phyloP scores from a whole-genome alignment of 2,888 invertebrate species.

The Amphiduros pacificus region DNA sequence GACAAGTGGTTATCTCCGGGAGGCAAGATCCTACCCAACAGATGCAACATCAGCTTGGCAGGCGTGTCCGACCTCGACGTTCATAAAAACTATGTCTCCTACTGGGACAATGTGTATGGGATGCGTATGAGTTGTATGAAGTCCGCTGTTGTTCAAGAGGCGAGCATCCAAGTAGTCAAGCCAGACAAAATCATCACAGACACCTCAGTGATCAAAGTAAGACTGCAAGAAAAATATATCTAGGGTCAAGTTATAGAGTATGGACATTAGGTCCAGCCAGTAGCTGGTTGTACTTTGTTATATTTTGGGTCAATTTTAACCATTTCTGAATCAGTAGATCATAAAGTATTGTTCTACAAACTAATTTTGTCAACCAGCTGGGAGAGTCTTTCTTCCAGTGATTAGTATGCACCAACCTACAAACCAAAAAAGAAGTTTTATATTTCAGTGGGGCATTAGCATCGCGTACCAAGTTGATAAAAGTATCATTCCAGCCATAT shows the following conservation, averaged over 20 bases:
- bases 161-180: slow-evolving; percentile 71
- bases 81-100: slow-evolving; percentile 67
- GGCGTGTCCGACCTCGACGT: slow-evolving; percentile 59
- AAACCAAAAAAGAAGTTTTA: no score
- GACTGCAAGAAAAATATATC: neutral
- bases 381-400: no score
- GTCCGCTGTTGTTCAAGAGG: slow-evolving; percentile 78
- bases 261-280: no score
- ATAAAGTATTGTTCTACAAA: neutral
- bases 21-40: slow-evolving; percentile 64
- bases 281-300: no score
- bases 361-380: neutral
- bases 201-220: slow-evolving; percentile 64
- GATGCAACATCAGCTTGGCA: slow-evolving; percentile 25
- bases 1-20: slow-evolving; percentile 76
- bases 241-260: neutral
- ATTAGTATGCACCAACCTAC: no score
- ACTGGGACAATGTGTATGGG: slow-evolving; percentile 93
- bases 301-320: no score
- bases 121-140: slow-evolving; percentile 92
- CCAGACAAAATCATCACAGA: slow-evolving; percentile 71
- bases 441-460: no score
- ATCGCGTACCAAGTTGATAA: neutral
- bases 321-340: neutral
- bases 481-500: neutral